Base-by-base conservation (phyloP, 2,888 invertebrate genomes). In the Tinea semifulvella region DNA sequence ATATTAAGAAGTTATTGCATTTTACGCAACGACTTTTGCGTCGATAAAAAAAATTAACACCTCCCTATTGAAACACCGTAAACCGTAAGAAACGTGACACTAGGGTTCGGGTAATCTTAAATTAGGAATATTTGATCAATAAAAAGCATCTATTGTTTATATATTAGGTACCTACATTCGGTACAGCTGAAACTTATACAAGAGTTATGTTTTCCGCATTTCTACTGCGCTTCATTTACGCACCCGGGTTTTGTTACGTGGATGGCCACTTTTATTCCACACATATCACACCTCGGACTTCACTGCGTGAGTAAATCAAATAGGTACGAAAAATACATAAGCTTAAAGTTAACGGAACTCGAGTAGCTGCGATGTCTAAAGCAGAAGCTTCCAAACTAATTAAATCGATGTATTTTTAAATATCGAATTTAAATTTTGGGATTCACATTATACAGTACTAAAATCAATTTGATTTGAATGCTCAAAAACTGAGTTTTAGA, bases 121-220 rank as follows among this genome's bases (percentile, higher is more conserved):
- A 26, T 6, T 11, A 26, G 11, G 11, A 26, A 26, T 26, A 26
- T 26, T 22, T 22, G 8, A 22, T 22, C 5, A 11, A 3, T n/a
- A 26, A 26, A 4, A 26, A 26, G 2, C 10, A 26, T 26, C 10
- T 4, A 3, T n/a, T 26, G 11, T 10, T 2, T 2, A 26, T n/a
- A 26, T 26, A 26, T n/a, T 26, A 26, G 26, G 14, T 2, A 13
- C 14, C 10, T 36, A 36, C 18, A 36, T 36, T 5, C 25, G 36
- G 36, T 36, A 3, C 2, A 31, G 13, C 31, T 6, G 73, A 75
- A 77, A 68, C 74, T 79, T 79, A 79, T 77, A 79, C 79, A 80
- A 80, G 79, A 68, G 73, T 68, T 69, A 60, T 76, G 71, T 76
- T 77, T 80, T 79, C 79, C 79, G 79, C 79, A 75, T 80, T 79